These are phyloP conservation scores for Leuctra nigra DNA, from an alignment of 2,888 invertebrate genomes.

Conservation along the genomic window DNA sequence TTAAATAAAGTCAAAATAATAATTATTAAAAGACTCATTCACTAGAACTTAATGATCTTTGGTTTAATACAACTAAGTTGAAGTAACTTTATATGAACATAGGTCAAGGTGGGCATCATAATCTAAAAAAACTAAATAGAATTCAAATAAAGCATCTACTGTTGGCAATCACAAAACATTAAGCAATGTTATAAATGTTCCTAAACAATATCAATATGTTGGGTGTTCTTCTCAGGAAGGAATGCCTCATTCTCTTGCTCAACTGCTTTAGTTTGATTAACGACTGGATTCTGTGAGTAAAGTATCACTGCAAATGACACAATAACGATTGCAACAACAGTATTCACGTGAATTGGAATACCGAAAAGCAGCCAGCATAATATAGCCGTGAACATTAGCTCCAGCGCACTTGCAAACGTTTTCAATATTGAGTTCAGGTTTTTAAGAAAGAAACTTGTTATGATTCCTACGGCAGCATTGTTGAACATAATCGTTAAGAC, in stretches of 20 bases:
- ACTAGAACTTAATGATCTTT: too few species aligned
- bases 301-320: slow-evolving; percentile 78
- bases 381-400: slow-evolving; percentile 83
- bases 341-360: slow-evolving; percentile 77
- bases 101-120: too few species aligned
- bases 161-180: not conserved
- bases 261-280: slow-evolving; percentile 12
- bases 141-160: too few species aligned
- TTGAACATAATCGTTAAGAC: slow-evolving; percentile 79
- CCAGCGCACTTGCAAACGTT: slow-evolving; percentile 91
- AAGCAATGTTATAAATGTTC: not conserved
- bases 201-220: slow-evolving; percentile 4
- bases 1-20: too few species aligned
- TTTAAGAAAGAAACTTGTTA: slow-evolving; percentile 88
- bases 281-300: slow-evolving; percentile 85
- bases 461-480: slow-evolving; percentile 86
- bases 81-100: too few species aligned
- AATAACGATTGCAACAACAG: slow-evolving; percentile 70
- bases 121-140: too few species aligned
- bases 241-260: not conserved
- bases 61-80: too few species aligned
- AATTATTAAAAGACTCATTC: too few species aligned
- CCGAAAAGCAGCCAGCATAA: slow-evolving; percentile 79
- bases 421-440: slow-evolving; percentile 91
- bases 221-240: not conserved